Base-by-base conservation (phyloP, 2,113 vertebrate species). In the Gallinago paraguaiae region DNA sequence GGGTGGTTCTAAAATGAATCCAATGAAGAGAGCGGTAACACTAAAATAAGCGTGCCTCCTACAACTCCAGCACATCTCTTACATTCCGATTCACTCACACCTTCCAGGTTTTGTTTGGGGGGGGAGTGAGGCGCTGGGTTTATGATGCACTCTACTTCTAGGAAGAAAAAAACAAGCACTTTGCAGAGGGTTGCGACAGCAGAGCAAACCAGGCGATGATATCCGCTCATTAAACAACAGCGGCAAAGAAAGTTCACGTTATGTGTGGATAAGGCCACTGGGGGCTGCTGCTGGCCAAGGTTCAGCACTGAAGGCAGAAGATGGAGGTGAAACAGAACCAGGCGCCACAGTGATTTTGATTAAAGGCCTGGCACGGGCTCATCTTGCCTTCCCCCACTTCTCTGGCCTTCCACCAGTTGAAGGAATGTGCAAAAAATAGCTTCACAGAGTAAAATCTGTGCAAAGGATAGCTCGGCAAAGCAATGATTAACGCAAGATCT, bases 171-270 rank as follows among this genome's bases (percentile, higher is more conserved):
- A 12, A 0, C 0, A 71, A 50, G 31, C 4, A 7, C 59, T 95
- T 75, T 45, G 22, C 65, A 75, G 54, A 39, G 35, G 22, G 13
- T 1, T 75, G 54, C 45, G 50, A 57, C 28, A 53, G 23, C n/a
- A 80, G 33, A 78, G 76, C 22, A 45, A 35, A 28, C 9, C 0
- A 13, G 48, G 23, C 60, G 46, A 51, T 1, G 1, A 14, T 10
- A 63, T 7, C 9, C 1, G 1, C 12, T 37, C 45, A 8, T n/a
- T 7, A 51, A 27, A 15, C 20, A 35, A 39, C 0, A 0, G 63
- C 48, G 53, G 74, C 69, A 69, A 31, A 59, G 35, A n/a, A 48
- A 85, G 48, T 8, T 60, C 70, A 59, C 1, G 0, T 50, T 43
- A 64, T 43, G 6, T 0, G 5, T 43, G 48, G 70, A 6, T 57